Conservation (phyloP, 2,113 vertebrate genomes). For the Heterotilapia buettikoferi region DNA sequence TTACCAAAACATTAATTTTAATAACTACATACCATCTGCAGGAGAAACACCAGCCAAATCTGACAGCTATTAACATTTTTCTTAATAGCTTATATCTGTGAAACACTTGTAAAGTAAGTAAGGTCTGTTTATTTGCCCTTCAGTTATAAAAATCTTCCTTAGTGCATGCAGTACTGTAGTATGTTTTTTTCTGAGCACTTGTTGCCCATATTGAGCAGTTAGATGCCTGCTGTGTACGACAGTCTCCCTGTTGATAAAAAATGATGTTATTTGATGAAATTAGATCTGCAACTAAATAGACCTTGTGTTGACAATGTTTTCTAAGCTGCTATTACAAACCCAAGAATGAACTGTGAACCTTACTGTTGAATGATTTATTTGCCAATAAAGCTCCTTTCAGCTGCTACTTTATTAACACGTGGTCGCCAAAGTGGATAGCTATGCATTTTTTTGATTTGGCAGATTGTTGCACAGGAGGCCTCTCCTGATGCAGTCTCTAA, state of each 20-base stretch:
- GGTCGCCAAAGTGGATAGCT: neutral
- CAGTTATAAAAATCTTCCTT: neutral
- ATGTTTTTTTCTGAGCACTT: neutral
- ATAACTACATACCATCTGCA: neutral
- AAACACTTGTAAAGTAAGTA: neutral
- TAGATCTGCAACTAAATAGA: neutral
- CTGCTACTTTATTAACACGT: neutral
- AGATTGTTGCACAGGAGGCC: neutral
- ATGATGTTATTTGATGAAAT: neutral
- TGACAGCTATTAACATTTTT: neutral
- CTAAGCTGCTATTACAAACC: neutral
- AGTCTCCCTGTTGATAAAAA: neutral
- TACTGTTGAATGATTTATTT: neutral
- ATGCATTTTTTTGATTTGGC: neutral
- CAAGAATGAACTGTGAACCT: neutral
- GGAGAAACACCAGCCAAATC: neutral
- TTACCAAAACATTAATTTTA: neutral
- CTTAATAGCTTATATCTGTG: neutral
- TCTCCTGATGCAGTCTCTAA: neutral
- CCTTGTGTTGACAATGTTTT: neutral
- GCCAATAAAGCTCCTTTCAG: neutral
- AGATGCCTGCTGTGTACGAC: neutral
- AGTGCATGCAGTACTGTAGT: neutral
- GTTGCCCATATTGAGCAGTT: neutral
- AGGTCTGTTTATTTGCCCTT: neutral